phyloP scores from a whole-genome alignment of 1,140 invertebrate genomes.

The Eufriesea mexicana region DNA sequence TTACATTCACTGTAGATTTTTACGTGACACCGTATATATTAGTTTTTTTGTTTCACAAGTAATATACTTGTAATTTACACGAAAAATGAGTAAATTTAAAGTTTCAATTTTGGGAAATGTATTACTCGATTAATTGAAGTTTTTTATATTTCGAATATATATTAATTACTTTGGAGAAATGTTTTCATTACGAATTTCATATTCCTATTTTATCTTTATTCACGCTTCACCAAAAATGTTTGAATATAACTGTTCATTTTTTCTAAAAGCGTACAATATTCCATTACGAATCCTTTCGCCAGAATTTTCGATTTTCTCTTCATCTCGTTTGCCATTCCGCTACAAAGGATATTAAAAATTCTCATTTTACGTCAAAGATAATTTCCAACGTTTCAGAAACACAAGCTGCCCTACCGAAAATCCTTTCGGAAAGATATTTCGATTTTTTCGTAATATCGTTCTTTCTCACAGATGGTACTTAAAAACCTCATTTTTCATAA shows the following conservation, averaged over 20 bases:
- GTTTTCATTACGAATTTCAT: too few relatives aligned
- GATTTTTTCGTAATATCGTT: background rate
- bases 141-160: too few relatives aligned
- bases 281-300: background rate
- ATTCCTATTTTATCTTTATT: too few relatives aligned
- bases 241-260: background rate
- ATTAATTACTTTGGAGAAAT: too few relatives aligned
- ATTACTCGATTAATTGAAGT: too few relatives aligned
- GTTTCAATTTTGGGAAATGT: too few relatives aligned
- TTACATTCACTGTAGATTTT: too few relatives aligned
- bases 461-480: background rate
- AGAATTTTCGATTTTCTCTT: background rate
- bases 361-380: background rate
- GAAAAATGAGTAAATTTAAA: too few relatives aligned
- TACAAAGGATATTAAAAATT: conserved; percentile 5
- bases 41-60: too few relatives aligned
- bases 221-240: too few relatives aligned
- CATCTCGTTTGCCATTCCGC: background rate
- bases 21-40: too few relatives aligned
- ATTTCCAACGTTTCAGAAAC: background rate
- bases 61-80: too few relatives aligned
- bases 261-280: background rate
- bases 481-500: background rate
- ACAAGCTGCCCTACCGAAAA: background rate
- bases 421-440: background rate